Conservation (phyloP, 2,888 invertebrate genomes). For the Aphodius sticticus region DNA sequence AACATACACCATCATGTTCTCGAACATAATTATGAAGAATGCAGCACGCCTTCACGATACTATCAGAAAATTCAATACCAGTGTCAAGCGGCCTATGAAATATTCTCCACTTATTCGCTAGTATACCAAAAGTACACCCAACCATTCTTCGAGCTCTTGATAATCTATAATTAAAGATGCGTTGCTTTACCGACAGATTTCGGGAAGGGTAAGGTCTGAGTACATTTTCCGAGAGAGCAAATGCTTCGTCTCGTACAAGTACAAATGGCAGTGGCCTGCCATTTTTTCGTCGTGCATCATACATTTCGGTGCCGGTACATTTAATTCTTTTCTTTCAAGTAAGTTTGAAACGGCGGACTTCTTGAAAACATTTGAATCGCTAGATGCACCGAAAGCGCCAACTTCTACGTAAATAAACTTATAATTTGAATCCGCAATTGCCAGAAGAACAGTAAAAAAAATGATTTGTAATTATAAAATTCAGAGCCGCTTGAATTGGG, state of each 20-base stretch:
- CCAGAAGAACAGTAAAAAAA: conserved; percentile 41
- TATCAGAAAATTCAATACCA: conserved; percentile 34
- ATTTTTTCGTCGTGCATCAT: conserved; percentile 6
- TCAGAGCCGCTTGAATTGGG: no score
- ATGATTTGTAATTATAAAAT: conserved; percentile 44
- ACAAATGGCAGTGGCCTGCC: conserved; percentile 17
- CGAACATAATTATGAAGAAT: conserved; percentile 34
- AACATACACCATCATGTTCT: conserved; percentile 25
- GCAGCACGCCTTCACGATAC: conserved; percentile 43
- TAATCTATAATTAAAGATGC: conserved; percentile 27
- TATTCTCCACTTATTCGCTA: conserved; percentile 45
- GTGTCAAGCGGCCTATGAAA: conserved; percentile 38
- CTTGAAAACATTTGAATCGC: conserved; percentile 30
- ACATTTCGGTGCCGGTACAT: conserved; percentile 11
- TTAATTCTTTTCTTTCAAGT: conserved; percentile 20
- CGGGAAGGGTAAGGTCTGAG: conserved; percentile 23
- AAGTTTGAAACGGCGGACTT: conserved; percentile 11
- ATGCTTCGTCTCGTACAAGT: conserved; percentile 22
- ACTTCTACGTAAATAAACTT: conserved; percentile 42
- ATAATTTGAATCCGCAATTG: conserved; percentile 41
- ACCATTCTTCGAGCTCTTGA: conserved; percentile 41
- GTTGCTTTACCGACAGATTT: conserved; percentile 14
- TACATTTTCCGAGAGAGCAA: conserved; percentile 14
- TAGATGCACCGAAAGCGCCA: conserved; percentile 38
- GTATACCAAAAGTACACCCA: conserved; percentile 46